phyloP scores from a whole-genome alignment of 1,140 invertebrate species.

The Oedothorax gibbosus region DNA sequence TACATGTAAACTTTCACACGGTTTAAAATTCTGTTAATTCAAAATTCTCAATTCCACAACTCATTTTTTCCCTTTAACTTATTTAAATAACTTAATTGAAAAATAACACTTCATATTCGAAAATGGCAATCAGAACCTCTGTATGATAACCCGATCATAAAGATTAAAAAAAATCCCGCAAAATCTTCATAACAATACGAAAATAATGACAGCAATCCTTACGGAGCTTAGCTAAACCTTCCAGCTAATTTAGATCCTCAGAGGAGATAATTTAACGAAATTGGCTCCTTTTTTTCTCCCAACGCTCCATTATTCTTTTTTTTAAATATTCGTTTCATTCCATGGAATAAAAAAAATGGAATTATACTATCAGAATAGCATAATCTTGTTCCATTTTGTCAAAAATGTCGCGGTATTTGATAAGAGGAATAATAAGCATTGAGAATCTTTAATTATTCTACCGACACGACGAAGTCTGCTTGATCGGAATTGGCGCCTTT shows the following conservation, averaged over 20 bases:
- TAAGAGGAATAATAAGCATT: constrained; percentile 2
- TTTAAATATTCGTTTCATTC: constrained; percentile 15
- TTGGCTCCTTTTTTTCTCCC: neutral
- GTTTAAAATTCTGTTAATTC: too few species aligned
- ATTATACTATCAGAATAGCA: constrained; percentile 20
- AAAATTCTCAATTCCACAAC: too few species aligned
- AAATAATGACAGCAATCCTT: too few species aligned
- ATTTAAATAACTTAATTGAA: too few species aligned
- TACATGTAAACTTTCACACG: too few species aligned
- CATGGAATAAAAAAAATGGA: neutral
- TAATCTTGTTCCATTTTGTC: constrained; percentile 40
- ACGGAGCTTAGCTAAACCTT: constrained; percentile 4
- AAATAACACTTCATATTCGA: too few species aligned
- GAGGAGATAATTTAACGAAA: constrained; percentile 13
- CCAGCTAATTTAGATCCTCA: constrained; percentile 26
- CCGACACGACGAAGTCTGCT: neutral
- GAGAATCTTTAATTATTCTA: constrained; percentile 22
- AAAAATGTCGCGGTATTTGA: constrained; percentile 24
- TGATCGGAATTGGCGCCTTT: neutral
- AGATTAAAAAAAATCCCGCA: too few species aligned
- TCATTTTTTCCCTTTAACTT: too few species aligned
- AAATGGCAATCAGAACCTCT: too few species aligned
- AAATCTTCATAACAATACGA: too few species aligned
- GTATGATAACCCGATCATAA: too few species aligned
- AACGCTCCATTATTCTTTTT: neutral